These are phyloP conservation scores for Ophioderma brevispina DNA, from an alignment of 35 echinoderm and acorn worm species.

Conservation along the genomic window DNA sequence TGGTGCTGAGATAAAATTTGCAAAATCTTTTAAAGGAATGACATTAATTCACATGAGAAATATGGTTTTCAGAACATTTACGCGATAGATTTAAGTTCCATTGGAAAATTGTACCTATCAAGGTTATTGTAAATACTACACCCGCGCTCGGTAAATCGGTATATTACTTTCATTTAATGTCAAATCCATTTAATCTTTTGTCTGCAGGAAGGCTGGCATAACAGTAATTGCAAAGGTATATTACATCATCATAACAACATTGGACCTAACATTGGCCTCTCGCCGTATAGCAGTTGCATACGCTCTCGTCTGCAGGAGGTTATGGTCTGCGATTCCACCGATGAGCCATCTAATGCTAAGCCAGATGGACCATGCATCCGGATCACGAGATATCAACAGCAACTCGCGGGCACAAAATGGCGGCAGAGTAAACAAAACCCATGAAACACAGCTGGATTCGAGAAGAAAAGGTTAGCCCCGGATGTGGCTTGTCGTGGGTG, in stretches of 20 bases:
- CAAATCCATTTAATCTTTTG: too few species aligned
- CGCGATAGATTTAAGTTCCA: too few species aligned
- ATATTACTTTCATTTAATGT: too few species aligned
- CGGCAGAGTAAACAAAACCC: slow-evolving; percentile 58
- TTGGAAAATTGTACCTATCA: too few species aligned
- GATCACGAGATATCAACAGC: background rate
- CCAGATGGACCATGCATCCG: background rate
- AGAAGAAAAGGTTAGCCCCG: slow-evolving; percentile 92
- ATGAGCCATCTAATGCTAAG: slow-evolving; percentile 25
- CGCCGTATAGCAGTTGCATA: slow-evolving; percentile 74
- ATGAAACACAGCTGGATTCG: slow-evolving; percentile 72
- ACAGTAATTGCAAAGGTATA: slow-evolving; percentile 44
- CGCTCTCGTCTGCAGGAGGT: slow-evolving; percentile 59
- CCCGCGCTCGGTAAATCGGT: too few species aligned
- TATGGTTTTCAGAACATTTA: too few species aligned
- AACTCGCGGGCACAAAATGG: background rate
- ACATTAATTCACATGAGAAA: too few species aligned
- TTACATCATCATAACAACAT: slow-evolving; percentile 45
- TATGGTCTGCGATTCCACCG: slow-evolving; percentile 89
- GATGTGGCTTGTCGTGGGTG: slow-evolving; percentile 92
- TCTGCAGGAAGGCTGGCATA: slow-evolving; percentile 56
- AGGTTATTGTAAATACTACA: too few species aligned
- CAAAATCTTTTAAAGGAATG: too few species aligned
- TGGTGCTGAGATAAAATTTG: too few species aligned
- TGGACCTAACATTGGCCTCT: slow-evolving; percentile 65